Percentiles rank a stretch among this genome's conserved stretches.
phyloP scores from a whole-genome alignment of 1,140 invertebrate species.

The Drosophila lini region DNA sequence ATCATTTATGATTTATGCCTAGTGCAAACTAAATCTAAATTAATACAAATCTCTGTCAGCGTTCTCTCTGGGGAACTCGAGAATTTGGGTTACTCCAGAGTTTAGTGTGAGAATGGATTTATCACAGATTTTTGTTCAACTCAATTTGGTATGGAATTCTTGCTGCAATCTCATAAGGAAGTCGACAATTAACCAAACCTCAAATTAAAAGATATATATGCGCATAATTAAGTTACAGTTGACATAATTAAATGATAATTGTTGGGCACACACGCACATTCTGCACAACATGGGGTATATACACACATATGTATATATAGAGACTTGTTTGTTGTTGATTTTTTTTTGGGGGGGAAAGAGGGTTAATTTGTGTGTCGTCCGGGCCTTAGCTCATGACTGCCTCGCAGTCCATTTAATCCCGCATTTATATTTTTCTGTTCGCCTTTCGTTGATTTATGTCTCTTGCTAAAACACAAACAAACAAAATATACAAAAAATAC shows the following conservation, averaged over 20 bases:
- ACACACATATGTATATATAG: background rate
- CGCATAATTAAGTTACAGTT: constrained; percentile 83
- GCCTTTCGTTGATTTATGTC: constrained; percentile 77
- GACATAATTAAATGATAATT: constrained; percentile 84
- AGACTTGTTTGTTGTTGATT: constrained; percentile 31
- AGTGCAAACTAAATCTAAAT: constrained; percentile 41
- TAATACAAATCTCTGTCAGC: constrained; percentile 37
- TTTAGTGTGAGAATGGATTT: constrained; percentile 32
- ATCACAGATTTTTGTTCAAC: background rate
- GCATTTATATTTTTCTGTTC: constrained; percentile 61
- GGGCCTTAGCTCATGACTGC: constrained; percentile 35
- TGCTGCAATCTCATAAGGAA: constrained; percentile 71
- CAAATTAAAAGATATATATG: constrained; percentile 74
- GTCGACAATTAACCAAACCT: constrained; percentile 71
- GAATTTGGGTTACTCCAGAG: constrained; percentile 24
- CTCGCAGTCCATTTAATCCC: constrained; percentile 67
- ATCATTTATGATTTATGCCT: constrained; percentile 46
- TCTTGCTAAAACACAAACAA: constrained; percentile 63
- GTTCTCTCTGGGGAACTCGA: background rate
- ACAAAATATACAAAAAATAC: constrained; percentile 9
- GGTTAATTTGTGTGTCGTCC: constrained; percentile 75
- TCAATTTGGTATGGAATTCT: constrained; percentile 22
- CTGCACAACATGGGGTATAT: background rate
- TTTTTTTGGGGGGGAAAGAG: constrained; percentile 11
- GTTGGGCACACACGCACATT: constrained; percentile 45